Evolutionary conservation across 2,113 vertebrate genomes (phyloP), one percentile per base, ranked within the genome.

Genomic region (Macaca mulatta): DNA sequence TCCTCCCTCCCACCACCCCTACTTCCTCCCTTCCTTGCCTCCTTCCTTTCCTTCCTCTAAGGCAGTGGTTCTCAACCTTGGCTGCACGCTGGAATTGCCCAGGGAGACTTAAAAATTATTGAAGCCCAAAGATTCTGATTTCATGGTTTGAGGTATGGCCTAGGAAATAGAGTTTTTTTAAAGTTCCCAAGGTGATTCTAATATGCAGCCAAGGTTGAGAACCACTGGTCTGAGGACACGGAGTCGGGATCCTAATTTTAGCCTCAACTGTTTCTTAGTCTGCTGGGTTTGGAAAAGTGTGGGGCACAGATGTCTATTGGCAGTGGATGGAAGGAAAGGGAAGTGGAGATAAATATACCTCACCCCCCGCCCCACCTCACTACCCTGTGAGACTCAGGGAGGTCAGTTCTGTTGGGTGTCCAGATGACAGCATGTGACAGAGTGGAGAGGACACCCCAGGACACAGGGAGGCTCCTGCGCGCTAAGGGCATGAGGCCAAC

Each of bases 91-190:
- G 32, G 55, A 92, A 87, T 67, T n/a, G 38, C 85, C 74, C 22
- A 52, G 72, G 64, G 77, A 97, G 40, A 74, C 16, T 78, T 89
- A 93, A 72, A 61, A 92, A 80, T 48, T 30, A 79, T 69, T 2
- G 35, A 25, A 91, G 67, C 79, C n/a, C 90, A 70, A 95, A 97
- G 83, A 95, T 88, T 93, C 72, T 80, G 43, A 85, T 89, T 93
- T 88, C 64, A 48, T 93, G 48, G 59, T 40, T 90, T 86, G n/a
- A 48, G 50, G 43, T 89, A 75, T 81, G 84, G 75, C 18, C 30
- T 22, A 40, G 59, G 35, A 48, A 93, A 13, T 2, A 57, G 61
- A 72, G 45, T 6, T 32, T 90, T 43, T 45, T 69, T 79, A 61
- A 75, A 48, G 52, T 52, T 94, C 61, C 35, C 82, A 16, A 20